Percentiles rank a stretch among this genome's conserved stretches.
Conservation (phyloP, 2,797 vertebrate genomes). For the Intellagama lesueurii region DNA sequence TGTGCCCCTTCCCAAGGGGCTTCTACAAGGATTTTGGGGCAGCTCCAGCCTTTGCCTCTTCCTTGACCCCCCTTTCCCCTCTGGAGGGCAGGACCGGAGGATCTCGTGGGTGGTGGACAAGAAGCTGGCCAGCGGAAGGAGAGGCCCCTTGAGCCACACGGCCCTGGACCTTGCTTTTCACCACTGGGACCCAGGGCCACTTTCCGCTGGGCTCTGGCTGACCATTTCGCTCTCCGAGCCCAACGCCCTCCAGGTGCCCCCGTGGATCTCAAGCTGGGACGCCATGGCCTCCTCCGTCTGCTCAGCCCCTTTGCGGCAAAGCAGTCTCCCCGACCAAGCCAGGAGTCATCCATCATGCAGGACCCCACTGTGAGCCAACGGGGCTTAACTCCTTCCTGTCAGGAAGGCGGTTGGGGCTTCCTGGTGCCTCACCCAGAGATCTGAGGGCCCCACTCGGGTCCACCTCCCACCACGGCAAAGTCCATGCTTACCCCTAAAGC, state of each 20-base stretch:
- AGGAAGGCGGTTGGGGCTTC: rapidly evolving
- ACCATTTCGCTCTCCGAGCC: not conserved
- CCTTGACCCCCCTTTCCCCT: not conserved
- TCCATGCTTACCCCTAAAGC: too few species aligned
- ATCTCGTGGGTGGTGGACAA: not conserved
- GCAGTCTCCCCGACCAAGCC: slow-evolving; percentile 42
- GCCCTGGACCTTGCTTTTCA: not conserved
- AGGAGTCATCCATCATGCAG: slow-evolving; percentile 51
- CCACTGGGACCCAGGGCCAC: not conserved
- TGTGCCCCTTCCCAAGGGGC: not conserved
- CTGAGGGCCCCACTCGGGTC: too few species aligned
- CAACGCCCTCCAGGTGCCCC: not conserved
- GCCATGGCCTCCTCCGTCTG: too few species aligned
- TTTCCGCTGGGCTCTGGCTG: not conserved
- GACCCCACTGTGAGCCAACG: not conserved
- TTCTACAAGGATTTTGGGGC: not conserved
- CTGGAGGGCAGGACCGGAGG: not conserved
- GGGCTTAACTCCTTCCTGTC: slow-evolving; percentile 47
- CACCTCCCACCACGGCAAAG: too few species aligned
- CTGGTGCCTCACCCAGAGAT: too few species aligned
- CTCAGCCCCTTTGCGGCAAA: slow-evolving; percentile 66
- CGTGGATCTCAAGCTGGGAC: not conserved
- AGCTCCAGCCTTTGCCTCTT: not conserved
- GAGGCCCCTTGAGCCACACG: not conserved
- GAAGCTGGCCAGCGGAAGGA: not conserved